Conservation (phyloP, 2,797 vertebrate genomes). For the Neosalanx taihuensis region DNA sequence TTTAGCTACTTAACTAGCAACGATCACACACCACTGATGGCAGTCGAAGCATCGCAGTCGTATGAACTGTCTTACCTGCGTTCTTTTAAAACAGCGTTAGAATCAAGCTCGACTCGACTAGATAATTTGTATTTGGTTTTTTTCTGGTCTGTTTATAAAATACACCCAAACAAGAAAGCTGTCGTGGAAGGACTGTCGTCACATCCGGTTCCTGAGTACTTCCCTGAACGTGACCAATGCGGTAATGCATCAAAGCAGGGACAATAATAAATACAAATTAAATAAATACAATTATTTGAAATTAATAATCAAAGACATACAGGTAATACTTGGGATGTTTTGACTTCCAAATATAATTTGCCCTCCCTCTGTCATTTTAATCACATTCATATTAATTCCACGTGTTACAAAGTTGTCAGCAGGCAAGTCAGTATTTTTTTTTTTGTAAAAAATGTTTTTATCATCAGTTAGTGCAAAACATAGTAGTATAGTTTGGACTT, state of each 20-base stretch:
- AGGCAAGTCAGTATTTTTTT: no score
- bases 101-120: not conserved
- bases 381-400: no score
- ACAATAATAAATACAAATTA: not conserved
- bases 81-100: not conserved
- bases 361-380: no score
- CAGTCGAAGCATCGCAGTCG: not conserved
- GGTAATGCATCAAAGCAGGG: not conserved
- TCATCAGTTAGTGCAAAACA: no score
- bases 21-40: not conserved
- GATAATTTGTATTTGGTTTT: not conserved
- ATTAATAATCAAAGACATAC: no score
- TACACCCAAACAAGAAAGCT: not conserved
- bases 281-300: no score
- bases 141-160: not conserved
- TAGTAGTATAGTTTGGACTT: no score
- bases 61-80: slow-evolving; percentile 18
- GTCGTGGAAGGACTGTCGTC: slow-evolving; percentile 14
- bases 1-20: not conserved
- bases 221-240: not conserved
- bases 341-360: no score
- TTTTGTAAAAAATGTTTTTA: no score
- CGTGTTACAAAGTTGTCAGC: no score
- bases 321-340: no score
- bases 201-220: slow-evolving; percentile 1